Base-by-base conservation (phyloP, 2,113 vertebrate genomes). In the Hypomesus transpacificus region DNA sequence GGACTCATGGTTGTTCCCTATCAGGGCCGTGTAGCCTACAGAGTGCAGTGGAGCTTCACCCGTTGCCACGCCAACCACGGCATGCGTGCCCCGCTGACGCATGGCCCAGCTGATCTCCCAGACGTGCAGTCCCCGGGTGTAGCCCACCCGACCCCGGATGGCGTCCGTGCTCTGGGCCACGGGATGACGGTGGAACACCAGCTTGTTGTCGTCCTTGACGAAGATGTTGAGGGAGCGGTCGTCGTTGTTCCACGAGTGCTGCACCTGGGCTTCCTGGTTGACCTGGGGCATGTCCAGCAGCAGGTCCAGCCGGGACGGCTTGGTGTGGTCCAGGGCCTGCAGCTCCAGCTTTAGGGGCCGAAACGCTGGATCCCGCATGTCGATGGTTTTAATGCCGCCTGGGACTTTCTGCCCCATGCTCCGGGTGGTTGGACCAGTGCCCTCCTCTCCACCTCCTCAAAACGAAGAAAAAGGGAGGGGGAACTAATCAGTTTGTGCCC, bases 101-200 rank as follows among this genome's bases (percentile, higher is more conserved):
- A 96, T 96, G 1, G 95, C 96, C 97, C 97, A 99, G 0, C 93
- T 96, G 85, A 99, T 98, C 91, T 99, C 97, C 97, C 97, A 99
- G 1, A 98, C 96, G 0, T 99, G 97, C 66, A 99, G 92, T 11
- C 97, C 97, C 0, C 95, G 90, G 0, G 97, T 99, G 77, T 98
- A 99, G 8, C 97, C 97, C 1, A 97, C 93, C 22, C 93, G 94
- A 70, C 94, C 97, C 18, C 97, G 77, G 86, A 99, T 98, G 72
- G 95, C 96, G 0, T 99, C 97, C 0, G 97, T 99, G 87, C 97
- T 99, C 89, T 99, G 97, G 0, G 97, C 97, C 90, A 99, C 97
- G 1, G 97, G 97, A 80, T 99, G 97, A 88, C 97, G 91, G 92
- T 99, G 97, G 61, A 99, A 99, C 50, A 95, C 93, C 3, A 98